Evolutionary conservation across 2,113 vertebrate genomes (phyloP), one percentile per base, ranked within the genome.

Genomic region (Sylvia atricapilla): DNA sequence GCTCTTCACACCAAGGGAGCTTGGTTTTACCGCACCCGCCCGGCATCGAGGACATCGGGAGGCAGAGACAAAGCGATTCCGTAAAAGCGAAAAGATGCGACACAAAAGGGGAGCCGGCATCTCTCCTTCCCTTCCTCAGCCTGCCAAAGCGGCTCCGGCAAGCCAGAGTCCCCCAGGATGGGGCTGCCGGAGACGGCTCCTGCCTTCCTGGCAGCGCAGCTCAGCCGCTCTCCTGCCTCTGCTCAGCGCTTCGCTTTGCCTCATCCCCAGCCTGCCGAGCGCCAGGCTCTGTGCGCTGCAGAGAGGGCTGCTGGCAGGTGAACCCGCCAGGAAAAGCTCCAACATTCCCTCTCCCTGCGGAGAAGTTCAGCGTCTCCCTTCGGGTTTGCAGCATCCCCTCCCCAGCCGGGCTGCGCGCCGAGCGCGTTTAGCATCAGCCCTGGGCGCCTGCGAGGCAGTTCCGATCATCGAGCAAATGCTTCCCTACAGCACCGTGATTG

Each of bases 311-410:
- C 60, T 27, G 70, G 67, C 78, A 80, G 88, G 85, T 84, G 72
- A 85, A 73, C 1, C 59, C 39, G 52, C 0, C 9, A 66, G 76
- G 44, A 39, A 75, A 85, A 9, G 90, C 83, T 95, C 11, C 0
- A 21, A 8, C 39, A 43, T 81, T 31, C 35, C 86, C 69, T 82
- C 58, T 93, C 83, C 73, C 76, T 0, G 4, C 2, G 52, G 88
- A 94, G 90, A 92, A 96, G 83, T 95, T 96, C 47, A 21, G 84
- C 86, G 8, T 20, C 68, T 93, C 92, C 64, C 68, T 21, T 2
- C 2, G 76, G 83, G 24, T 75, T 81, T 3, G 84, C 85, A 9
- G 23, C 11, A 37, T 37, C 84, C 46, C 84, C 84, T 52, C 11
- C 46, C 27, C 73, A 9, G 23, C 4, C 6, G 41, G 59, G 7